Conservation (phyloP, 2,797 vertebrate species). For the Sylvia borin region DNA sequence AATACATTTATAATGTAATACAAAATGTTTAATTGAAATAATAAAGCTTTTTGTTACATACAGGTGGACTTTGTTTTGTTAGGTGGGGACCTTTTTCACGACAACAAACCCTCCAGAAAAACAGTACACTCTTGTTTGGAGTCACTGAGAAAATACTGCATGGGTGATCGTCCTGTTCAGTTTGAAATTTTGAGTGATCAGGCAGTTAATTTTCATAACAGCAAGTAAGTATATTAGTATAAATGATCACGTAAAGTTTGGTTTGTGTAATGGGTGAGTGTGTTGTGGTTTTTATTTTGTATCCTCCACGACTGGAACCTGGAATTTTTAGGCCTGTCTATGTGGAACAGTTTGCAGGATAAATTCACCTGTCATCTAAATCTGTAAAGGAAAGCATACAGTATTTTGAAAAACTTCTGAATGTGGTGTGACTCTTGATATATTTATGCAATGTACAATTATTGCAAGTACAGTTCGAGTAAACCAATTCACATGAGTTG, state of each 20-base stretch:
- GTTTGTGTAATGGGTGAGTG: background rate
- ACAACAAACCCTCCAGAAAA: conserved; percentile 95
- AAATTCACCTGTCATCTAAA: background rate
- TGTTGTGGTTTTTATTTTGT: background rate
- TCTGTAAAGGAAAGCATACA: background rate
- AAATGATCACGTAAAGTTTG: background rate
- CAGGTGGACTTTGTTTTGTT: conserved; percentile 97
- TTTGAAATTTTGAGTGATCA: conserved; percentile 97
- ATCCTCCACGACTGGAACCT: background rate
- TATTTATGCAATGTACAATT: background rate
- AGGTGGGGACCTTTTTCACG: conserved; percentile 97
- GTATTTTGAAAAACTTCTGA: background rate
- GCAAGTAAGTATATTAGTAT: conserved; percentile 84
- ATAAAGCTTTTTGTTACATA: conserved; percentile 58
- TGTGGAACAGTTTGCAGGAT: background rate
- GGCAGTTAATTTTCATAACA: conserved; percentile 91
- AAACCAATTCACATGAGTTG: background rate
- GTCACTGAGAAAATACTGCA: conserved; percentile 89
- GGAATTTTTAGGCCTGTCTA: background rate
- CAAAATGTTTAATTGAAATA: conserved; percentile 44
- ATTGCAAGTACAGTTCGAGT: background rate
- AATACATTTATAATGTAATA: background rate
- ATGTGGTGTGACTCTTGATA: background rate
- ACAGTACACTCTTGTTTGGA: conserved; percentile 88
- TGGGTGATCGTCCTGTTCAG: conserved; percentile 91